Conservation (phyloP, 2,797 vertebrate species). For the Tadarida brasiliensis region DNA sequence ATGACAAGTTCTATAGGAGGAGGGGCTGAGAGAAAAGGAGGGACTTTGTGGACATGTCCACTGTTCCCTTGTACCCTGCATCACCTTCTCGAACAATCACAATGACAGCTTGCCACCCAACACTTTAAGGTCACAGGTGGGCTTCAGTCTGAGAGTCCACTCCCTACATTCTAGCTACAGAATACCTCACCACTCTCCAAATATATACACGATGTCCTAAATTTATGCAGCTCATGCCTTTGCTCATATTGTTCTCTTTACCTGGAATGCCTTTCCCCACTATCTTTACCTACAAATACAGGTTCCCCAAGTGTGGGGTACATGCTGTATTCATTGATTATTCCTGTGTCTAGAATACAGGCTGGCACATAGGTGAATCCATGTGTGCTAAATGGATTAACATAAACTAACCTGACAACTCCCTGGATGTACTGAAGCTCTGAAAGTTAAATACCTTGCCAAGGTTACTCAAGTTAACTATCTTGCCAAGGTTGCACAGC, state of each 20-base stretch:
- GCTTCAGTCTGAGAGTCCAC: neutral
- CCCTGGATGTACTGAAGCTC: neutral
- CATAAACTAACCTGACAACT: neutral
- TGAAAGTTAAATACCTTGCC: neutral
- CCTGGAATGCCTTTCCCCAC: neutral
- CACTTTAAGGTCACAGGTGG: neutral
- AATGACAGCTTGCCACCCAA: neutral
- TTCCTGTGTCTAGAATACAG: slow-evolving; percentile 12
- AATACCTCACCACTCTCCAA: neutral
- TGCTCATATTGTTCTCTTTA: neutral
- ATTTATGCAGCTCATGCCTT: neutral
- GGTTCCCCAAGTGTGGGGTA: neutral
- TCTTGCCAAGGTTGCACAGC: neutral
- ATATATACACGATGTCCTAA: neutral
- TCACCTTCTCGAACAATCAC: neutral
- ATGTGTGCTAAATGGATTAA: neutral
- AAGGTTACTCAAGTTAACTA: neutral
- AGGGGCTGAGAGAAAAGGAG: neutral
- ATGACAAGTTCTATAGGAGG: neutral
- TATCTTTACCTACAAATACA: neutral
- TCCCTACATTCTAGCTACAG: neutral
- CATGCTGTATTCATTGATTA: neutral
- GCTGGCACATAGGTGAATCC: neutral
- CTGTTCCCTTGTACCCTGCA: neutral
- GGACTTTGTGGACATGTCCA: neutral